A percentile compares a stretch with the other conserved stretches of the same genome.
Conservation (phyloP, 2,888 invertebrate species). For the Sympetrum striolatum region DNA sequence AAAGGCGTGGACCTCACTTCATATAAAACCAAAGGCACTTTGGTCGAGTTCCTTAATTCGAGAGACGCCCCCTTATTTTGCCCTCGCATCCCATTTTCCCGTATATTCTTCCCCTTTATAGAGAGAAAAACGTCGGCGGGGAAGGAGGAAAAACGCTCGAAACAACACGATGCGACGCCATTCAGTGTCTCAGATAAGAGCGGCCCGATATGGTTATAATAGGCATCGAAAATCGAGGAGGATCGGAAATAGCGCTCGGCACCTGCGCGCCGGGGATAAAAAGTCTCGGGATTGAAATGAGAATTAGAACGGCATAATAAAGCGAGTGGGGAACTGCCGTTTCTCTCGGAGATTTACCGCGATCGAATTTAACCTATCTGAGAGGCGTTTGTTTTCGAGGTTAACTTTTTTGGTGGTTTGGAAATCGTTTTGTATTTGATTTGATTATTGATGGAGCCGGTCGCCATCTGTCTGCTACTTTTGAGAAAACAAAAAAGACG, state of each 20-base stretch:
- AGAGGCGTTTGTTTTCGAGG: too few species aligned
- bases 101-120: neutral
- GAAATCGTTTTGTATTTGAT: too few species aligned
- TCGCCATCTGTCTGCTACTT: too few species aligned
- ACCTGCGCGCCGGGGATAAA: constrained; percentile 1
- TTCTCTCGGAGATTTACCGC: too few species aligned
- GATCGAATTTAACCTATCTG: too few species aligned
- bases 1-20: constrained; percentile 38
- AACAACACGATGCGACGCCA: constrained; percentile 5
- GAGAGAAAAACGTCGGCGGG: neutral
- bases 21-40: constrained; percentile 38
- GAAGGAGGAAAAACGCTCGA: neutral
- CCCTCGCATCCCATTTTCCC: constrained; percentile 1
- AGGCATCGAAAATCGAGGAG: constrained; percentile 12
- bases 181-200: constrained; percentile 14
- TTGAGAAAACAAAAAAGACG: too few species aligned
- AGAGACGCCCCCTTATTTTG: constrained; percentile 31
- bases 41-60: constrained; percentile 42
- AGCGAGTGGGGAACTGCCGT: too few species aligned
- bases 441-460: too few species aligned
- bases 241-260: neutral
- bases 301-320: neutral
- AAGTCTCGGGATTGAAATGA: neutral
- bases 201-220: constrained; percentile 36
- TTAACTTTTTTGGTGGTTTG: too few species aligned